These are phyloP conservation scores for Marasmarcha lunaedactyla DNA, from an alignment of 2,888 invertebrate species.

Conservation along the genomic window DNA sequence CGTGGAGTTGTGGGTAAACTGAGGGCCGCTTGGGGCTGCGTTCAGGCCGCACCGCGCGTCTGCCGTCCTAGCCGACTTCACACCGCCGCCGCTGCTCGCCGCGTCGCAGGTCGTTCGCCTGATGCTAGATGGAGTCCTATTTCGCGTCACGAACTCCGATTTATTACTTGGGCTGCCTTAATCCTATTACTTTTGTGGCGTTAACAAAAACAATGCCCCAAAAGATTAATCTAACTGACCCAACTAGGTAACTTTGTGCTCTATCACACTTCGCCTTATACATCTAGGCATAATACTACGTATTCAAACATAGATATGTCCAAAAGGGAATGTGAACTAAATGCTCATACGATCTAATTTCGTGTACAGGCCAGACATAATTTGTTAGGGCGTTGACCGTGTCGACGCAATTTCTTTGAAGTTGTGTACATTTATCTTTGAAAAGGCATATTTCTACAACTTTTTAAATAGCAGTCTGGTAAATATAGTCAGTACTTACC, in stretches of 20 bases:
- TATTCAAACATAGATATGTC: neutral
- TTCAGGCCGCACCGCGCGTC: constrained; percentile 46
- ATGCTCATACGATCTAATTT: constrained; percentile 35
- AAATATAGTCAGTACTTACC: too few species aligned
- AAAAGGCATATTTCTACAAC: too few species aligned
- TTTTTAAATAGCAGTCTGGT: too few species aligned
- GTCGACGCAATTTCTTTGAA: constrained; percentile 20
- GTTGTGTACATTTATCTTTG: too few species aligned
- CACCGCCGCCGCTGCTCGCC: constrained; percentile 33
- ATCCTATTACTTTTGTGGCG: constrained; percentile 2
- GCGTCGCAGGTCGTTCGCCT: constrained; percentile 36
- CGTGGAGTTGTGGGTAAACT: constrained; percentile 54
- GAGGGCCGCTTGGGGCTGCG: constrained; percentile 49
- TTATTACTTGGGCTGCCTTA: constrained; percentile 27
- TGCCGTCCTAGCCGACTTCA: constrained; percentile 41
- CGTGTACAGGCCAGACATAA: constrained; percentile 31
- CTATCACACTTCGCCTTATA: neutral
- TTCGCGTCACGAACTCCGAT: constrained; percentile 55
- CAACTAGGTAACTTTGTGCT: constrained; percentile 11
- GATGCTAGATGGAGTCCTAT: constrained; percentile 56
- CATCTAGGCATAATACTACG: neutral
- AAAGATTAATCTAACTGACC: constrained; percentile 13
- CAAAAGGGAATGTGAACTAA: constrained; percentile 16
- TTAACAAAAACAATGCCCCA: constrained; percentile 24
- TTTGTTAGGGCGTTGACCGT: constrained; percentile 44